Evolutionary conservation across 2,113 vertebrate species (phyloP), one percentile per base, ranked within the genome.

Genomic region (Lepus europaeus): DNA sequence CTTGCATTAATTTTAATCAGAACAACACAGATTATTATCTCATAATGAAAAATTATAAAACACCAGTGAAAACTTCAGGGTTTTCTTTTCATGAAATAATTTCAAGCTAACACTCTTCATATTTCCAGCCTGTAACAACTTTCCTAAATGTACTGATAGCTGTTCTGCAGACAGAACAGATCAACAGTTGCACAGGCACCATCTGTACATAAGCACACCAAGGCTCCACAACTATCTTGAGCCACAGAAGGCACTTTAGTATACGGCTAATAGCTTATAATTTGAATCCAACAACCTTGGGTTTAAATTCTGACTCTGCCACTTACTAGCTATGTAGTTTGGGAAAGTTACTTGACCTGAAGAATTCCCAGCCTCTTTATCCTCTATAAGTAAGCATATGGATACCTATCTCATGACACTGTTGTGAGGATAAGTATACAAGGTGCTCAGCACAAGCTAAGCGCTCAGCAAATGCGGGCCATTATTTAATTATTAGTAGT

Each of bases 11-110:
- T 77, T 53, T 93, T 91, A 92, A 87, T 77, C 68, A 77, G 45
- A 92, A 85, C 12, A 90, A 66, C 25, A 83, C 19, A 90, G 73
- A 77, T 23, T 51, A 56, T 87, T 69, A 87, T 93, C 96, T 96
- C 68, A 90, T 29, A 95, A 73, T 79, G 45, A 89, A 72, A 94
- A 91, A 61, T 82, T 69, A 23, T 39, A 93, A 74, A 49, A 61
- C 27, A 92, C 2, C 25, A 84, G 25, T 51, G n/a, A 88, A 63
- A 90, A 16, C 20, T 87, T 69, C 25, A 87, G 17, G 17, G 3
- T 76, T 85, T 88, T 91, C 53, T 86, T 88, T 53, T 68, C 68
- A 83, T 51, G 14, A 69, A 86, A 64, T 72, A 88, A 85, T 89
- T 94, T 95, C 83, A 81, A 93, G 80, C 39, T 66, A 88, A 94